These are phyloP conservation scores for Drosophila nr. medialis DNA, from an alignment of 2,888 invertebrate species.

Conservation along the genomic window DNA sequence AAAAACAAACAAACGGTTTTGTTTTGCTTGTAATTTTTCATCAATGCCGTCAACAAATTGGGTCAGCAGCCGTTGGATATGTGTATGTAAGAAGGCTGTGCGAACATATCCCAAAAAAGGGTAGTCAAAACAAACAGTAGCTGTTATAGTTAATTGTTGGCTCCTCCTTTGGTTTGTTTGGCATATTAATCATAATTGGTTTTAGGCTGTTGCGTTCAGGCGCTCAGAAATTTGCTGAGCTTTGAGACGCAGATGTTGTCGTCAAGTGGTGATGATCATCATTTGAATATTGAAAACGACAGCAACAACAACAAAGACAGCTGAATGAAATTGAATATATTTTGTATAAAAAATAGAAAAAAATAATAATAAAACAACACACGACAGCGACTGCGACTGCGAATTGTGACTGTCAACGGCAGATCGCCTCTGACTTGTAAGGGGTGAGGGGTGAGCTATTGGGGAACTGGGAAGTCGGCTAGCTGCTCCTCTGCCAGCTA, in stretches of 20 bases:
- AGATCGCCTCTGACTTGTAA: conserved; percentile 37
- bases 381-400: conserved; percentile 54
- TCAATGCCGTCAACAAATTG: conserved; percentile 64
- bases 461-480: conserved; percentile 46
- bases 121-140: conserved; percentile 45
- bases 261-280: conserved; percentile 71
- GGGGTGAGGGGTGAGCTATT: conserved; percentile 12
- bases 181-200: conserved; percentile 61
- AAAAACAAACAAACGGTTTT: conserved; percentile 57
- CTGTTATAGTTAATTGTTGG: conserved; percentile 23
- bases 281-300: conserved; percentile 71
- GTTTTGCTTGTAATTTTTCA: conserved; percentile 44
- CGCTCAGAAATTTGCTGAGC: conserved; percentile 64
- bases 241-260: conserved; percentile 28
- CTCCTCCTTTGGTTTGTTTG: conserved; percentile 24
- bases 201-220: conserved; percentile 43
- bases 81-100: conserved; percentile 14
- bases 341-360: conserved; percentile 69
- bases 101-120: conserved; percentile 31
- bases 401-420: neutral
- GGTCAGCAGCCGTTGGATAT: conserved; percentile 51
- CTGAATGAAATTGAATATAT: conserved; percentile 73
- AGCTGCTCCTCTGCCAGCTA: conserved; percentile 54
- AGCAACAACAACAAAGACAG: conserved; percentile 28
- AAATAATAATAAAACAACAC: conserved; percentile 33